Base-by-base conservation (phyloP, 2,113 vertebrate species). In the Phoxinus phoxinus region DNA sequence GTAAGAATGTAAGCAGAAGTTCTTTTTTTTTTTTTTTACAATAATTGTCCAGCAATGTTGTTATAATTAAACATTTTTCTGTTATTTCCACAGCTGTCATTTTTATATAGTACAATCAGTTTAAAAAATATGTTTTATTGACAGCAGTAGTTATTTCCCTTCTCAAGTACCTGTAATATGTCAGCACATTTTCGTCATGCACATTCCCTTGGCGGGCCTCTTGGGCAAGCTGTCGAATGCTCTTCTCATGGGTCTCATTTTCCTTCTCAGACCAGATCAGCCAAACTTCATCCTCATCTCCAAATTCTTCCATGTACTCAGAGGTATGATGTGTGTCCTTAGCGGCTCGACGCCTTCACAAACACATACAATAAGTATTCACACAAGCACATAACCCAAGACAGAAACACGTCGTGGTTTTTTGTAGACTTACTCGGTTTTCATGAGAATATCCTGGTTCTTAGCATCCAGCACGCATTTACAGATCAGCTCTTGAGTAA, bases 401-500 rank as follows among this genome's bases (percentile, higher is more conserved):
- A 48, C n/a, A 59, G 30, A 59, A 19, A 30, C 21, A 41, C 3
- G 0, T 27, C 6, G 3, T 0, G 10, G 3, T 59, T 56, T 32
- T 51, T 25, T 32, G 0, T 8, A 10, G 15, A 89, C 97, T 97
- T 91, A 99, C 98, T 99, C 97, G 0, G 98, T 99, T 91, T 97
- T 97, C 91, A 99, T 98, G 89, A 99, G 98, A 89, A 99, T 99
- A 91, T 99, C 98, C 0, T 97, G 97, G 94, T 99, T 99, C 90
- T 96, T 97, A 0, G 96, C 95, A 74, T 99, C 97, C 92, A 99
- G 93, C 73, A 99, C 98, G 75, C 97, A 99, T 90, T 99, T 99
- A 91, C 98, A 99, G 92, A 99, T 99, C 85, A 99, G 96, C 91
- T 99, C 98, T 94, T 99, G 98, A 0, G 98, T 99, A 85, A 99